Conservation (phyloP, 2,797 vertebrate genomes). For the Trichosurus vulpecula region DNA sequence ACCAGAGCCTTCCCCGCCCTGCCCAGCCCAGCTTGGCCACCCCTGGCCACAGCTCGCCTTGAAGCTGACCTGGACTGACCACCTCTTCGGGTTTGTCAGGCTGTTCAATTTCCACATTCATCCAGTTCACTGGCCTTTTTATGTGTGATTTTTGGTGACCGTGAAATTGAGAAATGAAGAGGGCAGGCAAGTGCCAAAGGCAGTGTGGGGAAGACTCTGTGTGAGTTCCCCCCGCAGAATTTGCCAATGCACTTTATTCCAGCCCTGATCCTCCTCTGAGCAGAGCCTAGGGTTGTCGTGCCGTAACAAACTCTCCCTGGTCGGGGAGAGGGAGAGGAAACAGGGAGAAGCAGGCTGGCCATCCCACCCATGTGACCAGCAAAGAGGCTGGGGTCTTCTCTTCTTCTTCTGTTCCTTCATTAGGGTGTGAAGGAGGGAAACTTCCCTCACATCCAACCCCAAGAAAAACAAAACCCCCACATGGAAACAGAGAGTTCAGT, state of each 20-base stretch:
- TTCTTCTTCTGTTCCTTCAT: background rate
- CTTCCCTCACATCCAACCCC: background rate
- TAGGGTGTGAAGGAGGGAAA: background rate
- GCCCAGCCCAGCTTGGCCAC: background rate
- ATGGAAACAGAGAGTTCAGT: background rate
- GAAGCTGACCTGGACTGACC: slow-evolving; percentile 45
- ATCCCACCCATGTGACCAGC: background rate
- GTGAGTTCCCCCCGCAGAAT: background rate
- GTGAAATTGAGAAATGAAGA: slow-evolving; percentile 55
- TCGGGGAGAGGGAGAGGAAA: fast-evolving
- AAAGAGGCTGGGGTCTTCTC: background rate
- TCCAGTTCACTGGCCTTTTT: slow-evolving; percentile 50
- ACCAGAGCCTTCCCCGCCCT: background rate
- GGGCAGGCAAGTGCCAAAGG: slow-evolving; percentile 3
- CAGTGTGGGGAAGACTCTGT: background rate
- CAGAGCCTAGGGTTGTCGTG: background rate
- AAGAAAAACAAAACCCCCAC: background rate
- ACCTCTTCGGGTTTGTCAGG: background rate
- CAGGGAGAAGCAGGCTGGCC: background rate
- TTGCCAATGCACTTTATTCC: background rate
- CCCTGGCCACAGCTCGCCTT: background rate
- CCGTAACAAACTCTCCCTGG: background rate
- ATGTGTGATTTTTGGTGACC: slow-evolving; percentile 66
- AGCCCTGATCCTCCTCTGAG: background rate
- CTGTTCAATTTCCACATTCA: slow-evolving; percentile 19